Evolutionary conservation across 2,113 vertebrate species (phyloP).

Genomic region (Desmodus rotundus): DNA sequence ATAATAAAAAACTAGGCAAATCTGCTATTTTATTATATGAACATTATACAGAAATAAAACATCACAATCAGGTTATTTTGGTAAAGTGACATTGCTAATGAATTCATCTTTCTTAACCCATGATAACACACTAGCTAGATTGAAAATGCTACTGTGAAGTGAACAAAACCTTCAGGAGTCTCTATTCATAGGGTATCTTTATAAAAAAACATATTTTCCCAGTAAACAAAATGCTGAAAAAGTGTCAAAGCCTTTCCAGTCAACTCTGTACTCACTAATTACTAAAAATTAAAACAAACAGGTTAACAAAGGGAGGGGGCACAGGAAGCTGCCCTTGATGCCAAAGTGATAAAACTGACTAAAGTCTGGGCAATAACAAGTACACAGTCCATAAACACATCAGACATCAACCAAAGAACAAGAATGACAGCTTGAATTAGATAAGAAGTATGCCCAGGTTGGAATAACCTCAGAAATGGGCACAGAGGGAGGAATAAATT

Average conservation of each 20-base stretch:
- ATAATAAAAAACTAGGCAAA: neutral
- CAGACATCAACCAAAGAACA: neutral
- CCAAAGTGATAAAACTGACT: neutral
- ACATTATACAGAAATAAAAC: neutral
- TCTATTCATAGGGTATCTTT: neutral
- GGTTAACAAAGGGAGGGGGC: neutral
- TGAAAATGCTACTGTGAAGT: neutral
- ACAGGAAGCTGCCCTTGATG: neutral
- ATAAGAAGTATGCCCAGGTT: neutral
- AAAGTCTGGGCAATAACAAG: neutral
- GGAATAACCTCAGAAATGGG: neutral
- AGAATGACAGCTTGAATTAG: neutral
- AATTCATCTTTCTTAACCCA: constrained; percentile 10
- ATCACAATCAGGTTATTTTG: neutral
- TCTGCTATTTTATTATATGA: neutral
- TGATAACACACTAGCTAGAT: neutral
- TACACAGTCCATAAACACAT: neutral
- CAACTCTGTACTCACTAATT: neutral
- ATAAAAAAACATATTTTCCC: neutral
- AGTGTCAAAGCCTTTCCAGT: neutral
- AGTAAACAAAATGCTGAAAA: constrained; percentile 14
- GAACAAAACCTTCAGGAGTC: neutral
- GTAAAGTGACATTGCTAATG: neutral
- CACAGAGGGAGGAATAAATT: neutral
- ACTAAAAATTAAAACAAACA: neutral